Evolutionary conservation across 2,113 vertebrate species (phyloP).

Genomic region (Oostethus manadensis): DNA sequence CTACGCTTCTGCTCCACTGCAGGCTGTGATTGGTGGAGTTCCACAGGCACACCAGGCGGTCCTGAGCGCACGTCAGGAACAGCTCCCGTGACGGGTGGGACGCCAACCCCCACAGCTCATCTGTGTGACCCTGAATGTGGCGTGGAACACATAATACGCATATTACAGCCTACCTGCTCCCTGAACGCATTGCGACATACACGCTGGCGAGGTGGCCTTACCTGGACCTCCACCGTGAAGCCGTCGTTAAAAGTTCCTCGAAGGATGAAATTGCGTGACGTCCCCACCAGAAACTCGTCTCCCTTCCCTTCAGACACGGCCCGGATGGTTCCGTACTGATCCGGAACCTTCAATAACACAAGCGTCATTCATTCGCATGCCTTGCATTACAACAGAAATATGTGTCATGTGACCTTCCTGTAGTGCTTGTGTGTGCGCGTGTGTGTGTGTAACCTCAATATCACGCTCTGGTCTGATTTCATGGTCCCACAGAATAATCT

Average conservation of each 20-base stretch:
- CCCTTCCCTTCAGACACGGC: slow-evolving; percentile 91
- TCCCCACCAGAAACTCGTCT: slow-evolving; percentile 91
- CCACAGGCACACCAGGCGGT: slow-evolving; percentile 94
- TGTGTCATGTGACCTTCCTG: neutral
- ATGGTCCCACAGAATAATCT: slow-evolving; percentile 93
- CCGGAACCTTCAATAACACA: slow-evolving; percentile 78
- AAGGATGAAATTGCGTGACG: slow-evolving; percentile 92
- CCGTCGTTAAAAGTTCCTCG: slow-evolving; percentile 93
- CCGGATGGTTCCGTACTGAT: slow-evolving; percentile 92
- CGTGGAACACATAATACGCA: neutral
- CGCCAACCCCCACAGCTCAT: slow-evolving; percentile 95
- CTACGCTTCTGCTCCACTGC: slow-evolving; percentile 89
- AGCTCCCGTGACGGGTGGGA: slow-evolving; percentile 88
- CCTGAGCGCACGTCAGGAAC: slow-evolving; percentile 94
- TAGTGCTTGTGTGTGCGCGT: neutral
- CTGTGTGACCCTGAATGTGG: slow-evolving; percentile 86
- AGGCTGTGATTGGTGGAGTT: slow-evolving; percentile 83
- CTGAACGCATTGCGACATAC: neutral
- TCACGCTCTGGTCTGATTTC: slow-evolving; percentile 85
- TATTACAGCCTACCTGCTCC: neutral
- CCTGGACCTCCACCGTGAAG: slow-evolving; percentile 93
- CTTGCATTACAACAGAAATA: too few relatives aligned
- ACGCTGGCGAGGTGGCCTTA: slow-evolving; percentile 32
- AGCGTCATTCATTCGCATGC: neutral
- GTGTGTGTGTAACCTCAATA: slow-evolving; percentile 80